These are phyloP conservation scores for Paracentrotus lividus DNA, from an alignment of 53 echinoderm and acorn worm genomes.

Conservation along the genomic window DNA sequence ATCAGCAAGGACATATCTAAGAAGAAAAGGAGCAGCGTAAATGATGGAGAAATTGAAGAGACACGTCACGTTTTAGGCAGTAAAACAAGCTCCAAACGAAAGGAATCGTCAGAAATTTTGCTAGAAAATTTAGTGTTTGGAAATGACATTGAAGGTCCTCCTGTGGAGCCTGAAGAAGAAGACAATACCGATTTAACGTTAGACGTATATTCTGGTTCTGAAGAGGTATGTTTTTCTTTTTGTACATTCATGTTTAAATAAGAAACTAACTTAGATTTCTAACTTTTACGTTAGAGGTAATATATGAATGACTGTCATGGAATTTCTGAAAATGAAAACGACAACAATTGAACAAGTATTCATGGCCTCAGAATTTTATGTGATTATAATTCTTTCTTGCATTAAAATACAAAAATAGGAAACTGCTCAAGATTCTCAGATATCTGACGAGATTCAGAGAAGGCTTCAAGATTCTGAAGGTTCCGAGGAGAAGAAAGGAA, in stretches of 20 bases:
- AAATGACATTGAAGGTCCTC: slow-evolving; percentile 30
- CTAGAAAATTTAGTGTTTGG: slow-evolving; percentile 33
- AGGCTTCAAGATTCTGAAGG: slow-evolving; percentile 51
- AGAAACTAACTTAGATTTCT: no score
- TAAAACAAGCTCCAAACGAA: neutral
- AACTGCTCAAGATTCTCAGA: neutral
- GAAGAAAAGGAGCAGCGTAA: neutral
- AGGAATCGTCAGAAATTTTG: slow-evolving; percentile 4
- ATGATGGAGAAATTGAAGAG: neutral
- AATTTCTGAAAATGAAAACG: neutral
- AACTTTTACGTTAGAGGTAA: no score
- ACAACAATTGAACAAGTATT: neutral
- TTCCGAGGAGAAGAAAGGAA: slow-evolving; percentile 75
- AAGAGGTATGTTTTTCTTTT: neutral
- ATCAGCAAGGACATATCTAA: neutral
- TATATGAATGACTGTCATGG: no score
- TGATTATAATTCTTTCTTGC: neutral
- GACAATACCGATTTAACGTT: neutral
- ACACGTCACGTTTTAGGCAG: slow-evolving; percentile 23
- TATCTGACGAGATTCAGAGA: neutral
- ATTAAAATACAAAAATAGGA: slow-evolving; percentile 1
- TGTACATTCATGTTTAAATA: no score
- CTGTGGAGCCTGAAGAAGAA: neutral
- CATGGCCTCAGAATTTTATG: neutral
- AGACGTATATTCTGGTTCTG: neutral